Evolutionary conservation across 2,797 vertebrate species (phyloP).

Genomic region (Aulostomus chinensis): DNA sequence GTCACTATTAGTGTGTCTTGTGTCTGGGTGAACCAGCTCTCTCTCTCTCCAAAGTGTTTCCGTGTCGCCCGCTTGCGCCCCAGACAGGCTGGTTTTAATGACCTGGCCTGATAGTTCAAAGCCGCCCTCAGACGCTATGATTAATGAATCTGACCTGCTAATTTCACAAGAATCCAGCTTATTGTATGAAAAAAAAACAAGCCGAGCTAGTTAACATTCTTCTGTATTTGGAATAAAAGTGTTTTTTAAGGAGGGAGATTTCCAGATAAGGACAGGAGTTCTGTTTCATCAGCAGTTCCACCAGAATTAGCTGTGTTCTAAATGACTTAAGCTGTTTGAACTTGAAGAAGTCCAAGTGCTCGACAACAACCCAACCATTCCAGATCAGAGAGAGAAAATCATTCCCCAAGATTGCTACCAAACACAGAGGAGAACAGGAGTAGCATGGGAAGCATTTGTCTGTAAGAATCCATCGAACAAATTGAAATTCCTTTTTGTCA

Average conservation of each 20-base stretch:
- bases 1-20: constrained; percentile 75
- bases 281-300: constrained; percentile 70
- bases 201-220: constrained; percentile 78
- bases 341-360: constrained; percentile 58
- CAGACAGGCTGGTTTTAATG: constrained; percentile 79
- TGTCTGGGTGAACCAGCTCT: constrained; percentile 72
- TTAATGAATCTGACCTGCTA: constrained; percentile 82
- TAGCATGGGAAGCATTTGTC: constrained; percentile 69
- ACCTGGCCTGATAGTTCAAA: constrained; percentile 82
- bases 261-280: constrained; percentile 69
- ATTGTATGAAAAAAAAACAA: constrained; percentile 75
- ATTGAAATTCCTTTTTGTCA: constrained; percentile 77
- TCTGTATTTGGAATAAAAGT: constrained; percentile 63
- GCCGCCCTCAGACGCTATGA: constrained; percentile 74
- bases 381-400: constrained; percentile 56
- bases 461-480: constrained; percentile 70
- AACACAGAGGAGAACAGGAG: constrained; percentile 45
- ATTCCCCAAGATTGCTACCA: constrained; percentile 23
- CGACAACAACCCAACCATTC: constrained; percentile 58
- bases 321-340: constrained; percentile 67
- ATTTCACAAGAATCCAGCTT: constrained; percentile 80
- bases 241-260: constrained; percentile 63
- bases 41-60: constrained; percentile 79
- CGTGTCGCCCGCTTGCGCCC: constrained; percentile 74
- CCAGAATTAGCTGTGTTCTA: constrained; percentile 70